Base-by-base conservation (phyloP, 2,113 vertebrate genomes). In the Maccullochella peelii region DNA sequence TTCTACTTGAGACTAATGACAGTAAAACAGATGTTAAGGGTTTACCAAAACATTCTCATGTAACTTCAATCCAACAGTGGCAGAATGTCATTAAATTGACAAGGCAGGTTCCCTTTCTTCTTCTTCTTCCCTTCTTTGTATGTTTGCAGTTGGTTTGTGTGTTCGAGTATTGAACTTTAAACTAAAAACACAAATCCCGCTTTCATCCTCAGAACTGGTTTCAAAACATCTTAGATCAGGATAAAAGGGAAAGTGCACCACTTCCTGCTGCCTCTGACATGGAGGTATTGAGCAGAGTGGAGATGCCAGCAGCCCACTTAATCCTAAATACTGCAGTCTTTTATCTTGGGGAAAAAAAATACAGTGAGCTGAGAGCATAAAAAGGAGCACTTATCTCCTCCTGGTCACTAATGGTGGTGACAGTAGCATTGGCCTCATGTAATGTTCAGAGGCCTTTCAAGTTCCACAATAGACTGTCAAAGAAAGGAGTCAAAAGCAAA, bases 221-320 rank as follows among this genome's bases (percentile, higher is more conserved):
- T 62, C 57, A 70, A 91, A 91, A 49, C 85, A 30, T 73, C 70
- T 79, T 38, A 38, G 84, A 77, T 84, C 27, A 79, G 77, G 84
- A 85, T 81, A 66, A 90, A 87, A 83, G 75, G 54, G 57, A 70
- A 36, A 69, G 83, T 50, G 84, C 89, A 59, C 30, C 79, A 58
- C 74, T 89, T 85, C 66, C 82, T 70, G 67, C 77, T 27, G 67
- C 75, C 21, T 59, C 54, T 80, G 83, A 77, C 2, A 12, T 27
- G 57, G 65, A 80, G 83, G 68, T 91, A 88, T 80, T 52, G 85
- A 91, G 68, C 72, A 10, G 49, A 73, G 59, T 6, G 7, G 12
- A 85, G 78, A 84, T 70, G 88, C 87, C 91, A 90, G 80, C 77
- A 73, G 55, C 38, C 76, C 88, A 91, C 86, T 91, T 90, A 90